Base-by-base conservation (phyloP, 2,797 vertebrate genomes). In the Darevskia mixta region DNA sequence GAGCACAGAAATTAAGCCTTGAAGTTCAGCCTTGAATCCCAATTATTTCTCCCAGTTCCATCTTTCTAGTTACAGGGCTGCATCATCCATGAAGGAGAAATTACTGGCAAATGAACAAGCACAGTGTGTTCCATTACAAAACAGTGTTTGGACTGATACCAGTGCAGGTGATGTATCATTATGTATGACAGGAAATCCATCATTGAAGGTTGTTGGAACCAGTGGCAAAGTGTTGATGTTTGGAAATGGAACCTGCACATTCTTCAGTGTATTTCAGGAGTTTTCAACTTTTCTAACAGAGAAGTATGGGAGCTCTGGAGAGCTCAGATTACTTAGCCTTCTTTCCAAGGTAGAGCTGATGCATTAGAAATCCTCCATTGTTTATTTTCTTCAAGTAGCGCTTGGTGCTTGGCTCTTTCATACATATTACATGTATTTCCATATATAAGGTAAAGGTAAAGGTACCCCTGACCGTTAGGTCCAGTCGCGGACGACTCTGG, bases 51-150 rank as follows among this genome's bases (percentile, higher is more conserved):
- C 15, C 43, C 64, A 49, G 3, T 35, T 86, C 61, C 38, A 66
- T 66, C 55, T 43, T 85, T 69, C 45, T 58, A 35, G 82, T 49
- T 58, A 73, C n/a, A 73, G 3, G 13, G 38, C 3, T 45, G 61
- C 15, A 64, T 77, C 61, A 43, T 77, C 73, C 73, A 75, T 82
- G 69, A 80, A 73, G 41, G 78, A 81, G 41, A 76, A 81, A 81
- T 80, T 85, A 75, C 27, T 85, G 64, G 25, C 41, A 85, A 85
- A 81, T 23, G 27, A 85, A 41, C 18, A 64, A 43, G 6, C 41
- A 45, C 4, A 71, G 1, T 66, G 55, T 75, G 8, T 4, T 38
- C 67, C 67, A 79, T 41, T 79, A 23, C 11, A 80, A 77, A 86
- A 25, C 27, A 67, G 20, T 69, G 79, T 78, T 86, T 88, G 72